Percentiles rank a stretch among this genome's conserved stretches.
Conservation (phyloP, 2,113 vertebrate genomes). For the Burhinus bistriatus region DNA sequence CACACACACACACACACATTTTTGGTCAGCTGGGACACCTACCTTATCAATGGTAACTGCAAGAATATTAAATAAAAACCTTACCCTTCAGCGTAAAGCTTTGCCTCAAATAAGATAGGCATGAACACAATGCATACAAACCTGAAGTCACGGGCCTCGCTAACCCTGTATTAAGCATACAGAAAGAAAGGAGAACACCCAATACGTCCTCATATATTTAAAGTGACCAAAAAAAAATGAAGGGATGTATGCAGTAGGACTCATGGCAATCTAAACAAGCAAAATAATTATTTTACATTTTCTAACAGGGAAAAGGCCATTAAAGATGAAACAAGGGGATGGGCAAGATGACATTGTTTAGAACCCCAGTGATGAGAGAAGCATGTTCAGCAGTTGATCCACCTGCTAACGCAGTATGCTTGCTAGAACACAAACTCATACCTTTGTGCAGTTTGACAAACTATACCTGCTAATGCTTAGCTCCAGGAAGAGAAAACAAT, state of each 20-base stretch:
- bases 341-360: neutral
- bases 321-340: neutral
- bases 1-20: neutral
- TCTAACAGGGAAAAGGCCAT: neutral
- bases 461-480: neutral
- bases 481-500: slow-evolving; percentile 2
- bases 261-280: neutral
- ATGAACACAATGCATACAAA: neutral
- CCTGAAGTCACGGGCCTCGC: neutral
- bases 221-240: neutral
- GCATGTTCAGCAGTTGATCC: neutral
- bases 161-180: neutral
- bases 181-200: neutral
- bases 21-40: neutral
- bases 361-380: neutral
- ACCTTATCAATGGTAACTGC: neutral
- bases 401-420: no score
- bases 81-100: neutral
- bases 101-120: neutral
- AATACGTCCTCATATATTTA: neutral
- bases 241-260: neutral
- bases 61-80: neutral
- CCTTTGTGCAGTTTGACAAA: neutral
- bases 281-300: neutral
- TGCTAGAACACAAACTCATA: neutral